Evolutionary conservation across 1,140 invertebrate genomes (phyloP), one percentile per base, ranked within the genome.

Genomic region (Meloidogyne hapla): DNA sequence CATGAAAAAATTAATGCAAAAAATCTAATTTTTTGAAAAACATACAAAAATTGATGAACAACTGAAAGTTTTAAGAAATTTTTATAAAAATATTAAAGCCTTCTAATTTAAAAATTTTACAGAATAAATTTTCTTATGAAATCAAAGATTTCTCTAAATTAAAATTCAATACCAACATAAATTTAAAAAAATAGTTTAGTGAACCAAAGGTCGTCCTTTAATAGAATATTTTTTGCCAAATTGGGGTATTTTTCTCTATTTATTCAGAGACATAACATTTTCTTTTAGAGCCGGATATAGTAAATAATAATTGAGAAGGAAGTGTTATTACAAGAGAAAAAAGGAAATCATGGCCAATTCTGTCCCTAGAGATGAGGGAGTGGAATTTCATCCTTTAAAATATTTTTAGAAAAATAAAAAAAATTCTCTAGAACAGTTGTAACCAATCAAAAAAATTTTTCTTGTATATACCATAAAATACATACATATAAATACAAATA

Each of bases 281-380:
- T n/a, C n/a, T 56, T n/a, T 56, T 56, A n/a, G 5, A n/a, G 48
- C n/a, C n/a, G 6, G 18, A 15, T 4, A 15, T 18, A 5, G 45
- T 1, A 48, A 48, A 56, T 56, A 56, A 56, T n/a, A 56, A 56
- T 56, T 56, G 18, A 56, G n/a, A 33, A 18, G 8, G n/a, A 56
- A 56, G 42, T 45, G 13, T n/a, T 4, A 15, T 18, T 15, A 18
- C 18, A 33, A 48, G 18, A 6, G n/a, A 56, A 56, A 56, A 56
- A 56, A n/a, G 48, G 48, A 56, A 56, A 56, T 56, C n/a, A 56
- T n/a, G 33, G n/a, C 18, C 48, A 56, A 56, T 56, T 56, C n/a
- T 56, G 48, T 56, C 48, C 48, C 48, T n/a, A 56, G 48, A 56
- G 48, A 56, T n/a, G n/a, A 56, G n/a, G 6, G 48, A n/a, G n/a